A percentile compares a stretch with the other conserved stretches of the same genome.
Conservation (phyloP, 2,797 vertebrate genomes). For the Macropus fuliginosus region DNA sequence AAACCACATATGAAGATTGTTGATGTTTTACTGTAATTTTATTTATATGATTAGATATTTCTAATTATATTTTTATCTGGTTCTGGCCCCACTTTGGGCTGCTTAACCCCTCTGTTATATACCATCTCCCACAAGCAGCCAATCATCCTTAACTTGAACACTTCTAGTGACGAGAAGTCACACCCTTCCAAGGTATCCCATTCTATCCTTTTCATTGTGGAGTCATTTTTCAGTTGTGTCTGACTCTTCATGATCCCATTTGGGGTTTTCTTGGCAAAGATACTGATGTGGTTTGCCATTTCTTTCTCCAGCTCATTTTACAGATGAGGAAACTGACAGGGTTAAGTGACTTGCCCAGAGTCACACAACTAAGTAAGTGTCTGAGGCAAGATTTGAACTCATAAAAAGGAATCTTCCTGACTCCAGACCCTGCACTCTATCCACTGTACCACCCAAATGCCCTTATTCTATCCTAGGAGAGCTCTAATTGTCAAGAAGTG, state of each 20-base stretch:
- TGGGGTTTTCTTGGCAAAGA: not conserved
- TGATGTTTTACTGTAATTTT: not conserved
- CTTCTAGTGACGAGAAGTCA: not conserved
- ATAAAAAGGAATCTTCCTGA: not conserved
- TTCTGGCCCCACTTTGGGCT: not conserved
- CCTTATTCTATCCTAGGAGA: not conserved
- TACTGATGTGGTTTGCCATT: not conserved
- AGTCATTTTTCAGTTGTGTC: not conserved
- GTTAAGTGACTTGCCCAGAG: not conserved
- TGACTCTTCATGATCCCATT: not conserved
- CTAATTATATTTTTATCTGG: not conserved
- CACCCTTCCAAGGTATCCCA: not conserved
- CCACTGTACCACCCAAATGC: not conserved
- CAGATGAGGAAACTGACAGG: not conserved
- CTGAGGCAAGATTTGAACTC: not conserved
- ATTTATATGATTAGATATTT: not conserved
- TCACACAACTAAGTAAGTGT: not conserved
- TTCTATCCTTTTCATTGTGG: not conserved
- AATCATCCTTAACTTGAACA: not conserved
- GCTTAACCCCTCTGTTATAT: not conserved
- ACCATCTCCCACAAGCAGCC: not conserved
- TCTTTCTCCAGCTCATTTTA: not conserved
- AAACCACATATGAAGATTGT: not conserved
- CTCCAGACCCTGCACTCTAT: not conserved
- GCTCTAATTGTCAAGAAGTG: not conserved